A percentile compares a stretch with the other conserved stretches of the same genome.
phyloP scores from a whole-genome alignment of 1,140 invertebrate species.

The Philopotamus ludificatus region DNA sequence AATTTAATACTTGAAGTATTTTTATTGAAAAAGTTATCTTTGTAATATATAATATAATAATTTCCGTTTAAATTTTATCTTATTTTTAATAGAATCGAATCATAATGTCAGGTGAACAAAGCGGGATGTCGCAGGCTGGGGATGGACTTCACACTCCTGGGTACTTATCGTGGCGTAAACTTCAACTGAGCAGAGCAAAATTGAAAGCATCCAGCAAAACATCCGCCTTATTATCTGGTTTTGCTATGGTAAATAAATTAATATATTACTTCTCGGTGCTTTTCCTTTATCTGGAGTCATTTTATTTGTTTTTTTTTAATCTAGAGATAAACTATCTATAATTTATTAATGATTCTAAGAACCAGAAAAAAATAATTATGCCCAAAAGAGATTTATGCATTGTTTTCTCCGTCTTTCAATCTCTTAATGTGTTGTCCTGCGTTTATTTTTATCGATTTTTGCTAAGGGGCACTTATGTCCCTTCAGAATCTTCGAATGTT shows the following conservation, averaged over 20 bases:
- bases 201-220: conserved; percentile 96
- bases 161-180: conserved; percentile 85
- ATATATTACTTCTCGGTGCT: conserved; percentile 17
- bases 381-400: no score
- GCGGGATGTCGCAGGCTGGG: conserved; percentile 59
- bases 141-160: conserved; percentile 77
- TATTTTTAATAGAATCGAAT: conserved; percentile 24
- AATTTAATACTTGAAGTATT: no score
- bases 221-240: conserved; percentile 92
- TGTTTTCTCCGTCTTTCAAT: no score
- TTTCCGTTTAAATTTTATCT: conserved; percentile 9
- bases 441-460: no score
- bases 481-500: no score
- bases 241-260: conserved; percentile 85
- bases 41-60: no score
- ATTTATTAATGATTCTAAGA: no score
- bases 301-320: background rate
- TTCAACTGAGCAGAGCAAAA: conserved; percentile 91
- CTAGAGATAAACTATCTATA: no score
- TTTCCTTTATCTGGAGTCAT: conserved; percentile 2
- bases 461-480: no score
- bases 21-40: no score
- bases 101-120: conserved; percentile 38
- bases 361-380: no score
- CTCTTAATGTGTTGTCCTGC: no score